These are phyloP conservation scores for Sebastolobus altivelis DNA, from an alignment of 2,797 vertebrate genomes.

Conservation along the genomic window DNA sequence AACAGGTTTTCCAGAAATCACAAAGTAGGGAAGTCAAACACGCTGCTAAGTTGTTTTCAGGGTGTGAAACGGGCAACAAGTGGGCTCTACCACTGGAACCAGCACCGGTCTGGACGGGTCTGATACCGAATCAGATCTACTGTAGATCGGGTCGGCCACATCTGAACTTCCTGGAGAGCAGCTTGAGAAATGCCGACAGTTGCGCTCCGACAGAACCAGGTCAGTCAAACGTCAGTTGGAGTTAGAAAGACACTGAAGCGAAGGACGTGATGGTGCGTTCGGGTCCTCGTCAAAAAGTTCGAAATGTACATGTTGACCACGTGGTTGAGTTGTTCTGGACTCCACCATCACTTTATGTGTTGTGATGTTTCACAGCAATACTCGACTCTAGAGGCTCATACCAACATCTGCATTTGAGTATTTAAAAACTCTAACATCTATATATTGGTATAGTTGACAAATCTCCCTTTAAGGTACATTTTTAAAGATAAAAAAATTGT, in stretches of 20 bases:
- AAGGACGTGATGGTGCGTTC: neutral
- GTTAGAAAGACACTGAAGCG: neutral
- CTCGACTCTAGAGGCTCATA: neutral
- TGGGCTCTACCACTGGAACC: neutral
- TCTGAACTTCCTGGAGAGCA: neutral
- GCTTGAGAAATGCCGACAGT: too few species aligned
- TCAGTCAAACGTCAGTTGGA: too few species aligned
- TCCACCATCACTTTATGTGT: neutral
- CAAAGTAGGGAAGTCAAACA: neutral
- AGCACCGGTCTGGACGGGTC: neutral
- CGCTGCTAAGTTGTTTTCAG: neutral
- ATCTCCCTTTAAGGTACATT: too few species aligned
- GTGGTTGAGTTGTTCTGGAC: neutral
- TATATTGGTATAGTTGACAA: too few species aligned
- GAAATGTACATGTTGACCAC: neutral
- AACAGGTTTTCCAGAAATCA: neutral
- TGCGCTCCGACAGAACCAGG: too few species aligned
- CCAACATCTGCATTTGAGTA: neutral
- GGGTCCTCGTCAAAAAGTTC: neutral
- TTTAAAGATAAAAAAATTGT: too few species aligned
- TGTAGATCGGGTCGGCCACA: neutral
- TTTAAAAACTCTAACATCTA: neutral
- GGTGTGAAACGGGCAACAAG: neutral
- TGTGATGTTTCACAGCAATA: neutral
- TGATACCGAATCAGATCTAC: neutral